These are phyloP conservation scores for Aix galericulata DNA, from an alignment of 2,113 vertebrate species.

Conservation along the genomic window DNA sequence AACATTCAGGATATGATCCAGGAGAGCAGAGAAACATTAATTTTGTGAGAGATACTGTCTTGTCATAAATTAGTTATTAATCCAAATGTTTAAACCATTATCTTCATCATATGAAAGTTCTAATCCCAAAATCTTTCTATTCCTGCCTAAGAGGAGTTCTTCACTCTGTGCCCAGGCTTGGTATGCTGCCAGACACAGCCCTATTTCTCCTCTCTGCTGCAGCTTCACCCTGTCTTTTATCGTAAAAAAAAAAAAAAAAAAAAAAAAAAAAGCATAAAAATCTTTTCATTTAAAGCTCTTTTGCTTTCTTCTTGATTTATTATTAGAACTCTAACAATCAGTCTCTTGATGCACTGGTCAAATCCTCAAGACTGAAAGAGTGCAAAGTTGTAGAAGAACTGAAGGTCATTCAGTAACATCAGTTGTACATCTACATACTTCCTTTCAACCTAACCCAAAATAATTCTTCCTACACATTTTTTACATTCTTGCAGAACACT, in stretches of 20 bases:
- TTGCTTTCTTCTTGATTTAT: neutral
- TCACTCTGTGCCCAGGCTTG: neutral
- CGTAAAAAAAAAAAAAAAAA: neutral
- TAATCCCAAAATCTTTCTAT: neutral
- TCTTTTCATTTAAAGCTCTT: neutral
- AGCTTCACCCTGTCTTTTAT: neutral
- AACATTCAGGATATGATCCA: neutral
- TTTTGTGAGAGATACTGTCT: neutral
- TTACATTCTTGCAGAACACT: too few relatives aligned
- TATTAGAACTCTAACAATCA: neutral
- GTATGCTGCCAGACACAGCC: neutral
- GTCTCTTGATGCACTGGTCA: neutral
- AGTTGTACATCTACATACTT: neutral
- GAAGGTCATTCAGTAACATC: neutral
- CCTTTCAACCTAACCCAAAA: too few relatives aligned
- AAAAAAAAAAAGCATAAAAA: neutral
- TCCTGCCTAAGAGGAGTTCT: neutral
- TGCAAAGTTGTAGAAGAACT: neutral
- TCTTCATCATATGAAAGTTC: neutral
- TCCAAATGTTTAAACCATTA: constrained; percentile 7
- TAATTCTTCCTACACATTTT: too few relatives aligned
- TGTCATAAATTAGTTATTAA: neutral
- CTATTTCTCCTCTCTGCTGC: neutral
- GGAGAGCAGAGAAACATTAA: neutral
- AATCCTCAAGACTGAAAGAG: neutral